These are phyloP conservation scores for Itoplectis maculator DNA, from an alignment of 2,888 invertebrate genomes.

Conservation along the genomic window DNA sequence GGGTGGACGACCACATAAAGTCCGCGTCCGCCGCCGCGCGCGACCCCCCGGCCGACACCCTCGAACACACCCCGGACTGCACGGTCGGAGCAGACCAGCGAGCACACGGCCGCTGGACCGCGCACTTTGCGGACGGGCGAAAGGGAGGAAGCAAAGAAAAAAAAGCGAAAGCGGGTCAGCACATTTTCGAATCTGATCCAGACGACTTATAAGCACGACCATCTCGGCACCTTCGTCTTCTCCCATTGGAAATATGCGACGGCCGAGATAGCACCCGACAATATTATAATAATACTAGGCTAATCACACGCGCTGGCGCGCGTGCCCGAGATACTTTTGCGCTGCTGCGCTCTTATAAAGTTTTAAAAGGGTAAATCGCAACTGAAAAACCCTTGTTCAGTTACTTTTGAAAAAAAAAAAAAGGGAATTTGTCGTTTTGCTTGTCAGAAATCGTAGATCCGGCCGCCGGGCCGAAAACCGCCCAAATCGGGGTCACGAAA, in stretches of 20 bases:
- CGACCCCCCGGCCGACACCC: conserved; percentile 10
- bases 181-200: conserved; percentile 65
- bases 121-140: conserved; percentile 39
- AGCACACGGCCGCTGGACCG: conserved; percentile 30
- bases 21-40: conserved; percentile 38
- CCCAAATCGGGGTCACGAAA: too few relatives aligned
- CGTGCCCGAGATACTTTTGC: too few relatives aligned
- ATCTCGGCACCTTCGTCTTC: conserved; percentile 29
- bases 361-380: too few relatives aligned
- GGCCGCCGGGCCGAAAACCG: too few relatives aligned
- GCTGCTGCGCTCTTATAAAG: too few relatives aligned
- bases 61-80: too few relatives aligned
- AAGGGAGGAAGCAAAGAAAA: conserved; percentile 27
- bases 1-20: conserved; percentile 76
- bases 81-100: conserved; percentile 7
- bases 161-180: conserved; percentile 61
- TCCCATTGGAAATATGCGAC: conserved; percentile 24
- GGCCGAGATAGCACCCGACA: neutral
- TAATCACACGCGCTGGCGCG: too few relatives aligned
- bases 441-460: too few relatives aligned
- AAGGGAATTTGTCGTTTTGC: too few relatives aligned
- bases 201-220: conserved; percentile 47
- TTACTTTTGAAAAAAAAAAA: too few relatives aligned
- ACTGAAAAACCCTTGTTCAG: too few relatives aligned
- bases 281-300: too few relatives aligned